A percentile compares a stretch with the other conserved stretches of the same genome.
Evolutionary conservation across 2,113 vertebrate genomes (phyloP).

Genomic region (Dicentrarchus labrax): DNA sequence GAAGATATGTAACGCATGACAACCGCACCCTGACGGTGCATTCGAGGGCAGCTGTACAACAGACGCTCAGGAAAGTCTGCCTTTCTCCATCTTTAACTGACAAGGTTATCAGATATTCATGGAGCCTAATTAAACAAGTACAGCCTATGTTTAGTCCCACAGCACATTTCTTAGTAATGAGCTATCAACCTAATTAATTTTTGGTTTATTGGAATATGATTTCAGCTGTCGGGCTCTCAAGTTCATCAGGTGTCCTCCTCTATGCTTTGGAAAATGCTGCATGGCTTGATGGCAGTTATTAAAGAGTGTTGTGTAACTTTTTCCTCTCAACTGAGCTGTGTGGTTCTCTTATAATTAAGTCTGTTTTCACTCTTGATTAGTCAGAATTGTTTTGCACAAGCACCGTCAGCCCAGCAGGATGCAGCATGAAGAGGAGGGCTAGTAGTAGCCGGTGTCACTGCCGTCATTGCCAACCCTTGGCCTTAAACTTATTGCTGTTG

Average conservation of each 20-base stretch:
- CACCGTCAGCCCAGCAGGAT: too few relatives aligned
- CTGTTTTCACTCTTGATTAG: too few relatives aligned
- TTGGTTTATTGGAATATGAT: constrained; percentile 26
- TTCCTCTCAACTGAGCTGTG: neutral
- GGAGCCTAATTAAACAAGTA: constrained; percentile 61
- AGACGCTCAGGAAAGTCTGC: neutral
- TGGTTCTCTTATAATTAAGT: too few relatives aligned
- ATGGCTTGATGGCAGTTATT: neutral
- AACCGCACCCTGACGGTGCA: neutral
- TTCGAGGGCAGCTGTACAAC: constrained; percentile 14
- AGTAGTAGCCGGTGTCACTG: too few relatives aligned
- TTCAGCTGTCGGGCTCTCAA: constrained; percentile 20
- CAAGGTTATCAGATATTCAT: constrained; percentile 63
- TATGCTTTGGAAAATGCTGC: neutral
- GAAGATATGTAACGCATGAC: constrained; percentile 14
- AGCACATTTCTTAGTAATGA: constrained; percentile 51
- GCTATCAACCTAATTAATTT: constrained; percentile 53
- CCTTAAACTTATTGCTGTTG: too few relatives aligned
- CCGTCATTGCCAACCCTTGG: too few relatives aligned
- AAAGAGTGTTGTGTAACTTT: neutral
- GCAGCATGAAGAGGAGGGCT: too few relatives aligned
- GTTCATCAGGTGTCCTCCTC: constrained; percentile 9
- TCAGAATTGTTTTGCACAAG: too few relatives aligned
- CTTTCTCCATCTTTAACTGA: constrained; percentile 29
- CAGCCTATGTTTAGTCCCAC: constrained; percentile 41